A percentile compares a stretch with the other conserved stretches of the same genome.
These are phyloP conservation scores for Natator depressus DNA, from an alignment of 2,113 vertebrate genomes.

Conservation along the genomic window DNA sequence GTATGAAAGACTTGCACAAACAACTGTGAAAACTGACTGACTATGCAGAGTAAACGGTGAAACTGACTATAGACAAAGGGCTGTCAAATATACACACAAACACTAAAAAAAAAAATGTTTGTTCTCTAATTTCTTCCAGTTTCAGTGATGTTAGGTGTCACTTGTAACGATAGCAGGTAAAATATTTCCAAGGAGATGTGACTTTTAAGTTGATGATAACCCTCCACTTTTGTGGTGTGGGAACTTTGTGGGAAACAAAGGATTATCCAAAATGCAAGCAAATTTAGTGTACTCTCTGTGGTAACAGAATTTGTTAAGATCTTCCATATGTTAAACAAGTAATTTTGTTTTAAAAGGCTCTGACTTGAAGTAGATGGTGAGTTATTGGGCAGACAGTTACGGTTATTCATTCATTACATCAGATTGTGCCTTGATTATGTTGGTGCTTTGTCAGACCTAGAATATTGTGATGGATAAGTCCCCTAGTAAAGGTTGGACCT, in stretches of 20 bases:
- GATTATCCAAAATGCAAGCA: neutral
- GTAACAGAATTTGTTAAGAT: neutral
- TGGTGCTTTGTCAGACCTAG: constrained; percentile 38
- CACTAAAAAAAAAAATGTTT: neutral
- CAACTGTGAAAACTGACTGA: neutral
- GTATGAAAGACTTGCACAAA: neutral
- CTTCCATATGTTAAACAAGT: neutral
- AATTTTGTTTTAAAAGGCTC: neutral
- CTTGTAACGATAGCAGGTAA: neutral
- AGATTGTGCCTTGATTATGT: constrained; percentile 27
- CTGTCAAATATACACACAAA: neutral
- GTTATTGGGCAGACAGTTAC: neutral
- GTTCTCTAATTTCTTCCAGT: neutral
- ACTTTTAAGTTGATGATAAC: neutral
- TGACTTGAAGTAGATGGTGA: constrained; percentile 7
- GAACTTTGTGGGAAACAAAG: neutral
- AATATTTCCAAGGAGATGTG: constrained; percentile 9
- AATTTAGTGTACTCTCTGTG: fast-evolving
- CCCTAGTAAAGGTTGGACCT: constrained; percentile 82
- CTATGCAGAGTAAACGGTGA: neutral
- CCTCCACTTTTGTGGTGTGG: neutral
- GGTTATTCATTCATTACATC: neutral
- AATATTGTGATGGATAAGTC: constrained; percentile 78
- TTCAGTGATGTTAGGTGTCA: neutral
- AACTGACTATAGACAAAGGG: neutral